Base-by-base conservation (phyloP, 2,888 invertebrate species). In the Teleiodes luculella region DNA sequence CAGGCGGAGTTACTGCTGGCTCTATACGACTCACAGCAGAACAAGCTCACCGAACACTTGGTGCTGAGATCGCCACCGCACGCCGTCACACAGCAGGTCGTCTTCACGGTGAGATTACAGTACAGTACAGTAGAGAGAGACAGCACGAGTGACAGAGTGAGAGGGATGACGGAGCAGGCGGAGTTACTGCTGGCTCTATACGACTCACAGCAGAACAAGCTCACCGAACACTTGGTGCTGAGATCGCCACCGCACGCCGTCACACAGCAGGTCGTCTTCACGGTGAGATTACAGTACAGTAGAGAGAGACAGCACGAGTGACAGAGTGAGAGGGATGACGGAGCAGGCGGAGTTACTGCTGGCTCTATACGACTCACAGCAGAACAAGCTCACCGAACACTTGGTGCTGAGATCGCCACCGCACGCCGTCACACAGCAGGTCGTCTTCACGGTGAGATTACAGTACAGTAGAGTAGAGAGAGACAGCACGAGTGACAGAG, bases 191-290 rank as follows among this genome's bases (percentile, higher is more conserved):
- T 36, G 13, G n/a, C n/a, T n/a, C n/a, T n/a, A n/a, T n/a, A n/a
- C 5, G 36, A 37, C 36, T 37, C 36, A 6, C 92, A 92, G 63
- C 94, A 95, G 52, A 91, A 91, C 66, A 95, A 96, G 52, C 94
- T 98, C 53, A 97, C 97, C 11, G 98, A 98, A 80, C 96, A 95
- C 81, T 95, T 96, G 76, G 92, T 96, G 49, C 93, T 97, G 31
- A 92, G 93, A 57, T 97, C 96, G 96, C 94, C 95, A 92, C 72
- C 95, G 92, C 56, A 91, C 92, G 61, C 74, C 20, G 58, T 78
- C 10, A 73, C 71, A n/a, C n/a, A n/a, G n/a, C n/a, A 95, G 60
- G 96, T 96, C 57, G 92, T 97, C 18, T 98, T 97, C 74, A 97
- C 97, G 33, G 95, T 95, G 78, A 90, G 92, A 31, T 10, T 7